These are phyloP conservation scores for Fulmarus glacialis DNA, from an alignment of 2,113 vertebrate species.

Conservation along the genomic window DNA sequence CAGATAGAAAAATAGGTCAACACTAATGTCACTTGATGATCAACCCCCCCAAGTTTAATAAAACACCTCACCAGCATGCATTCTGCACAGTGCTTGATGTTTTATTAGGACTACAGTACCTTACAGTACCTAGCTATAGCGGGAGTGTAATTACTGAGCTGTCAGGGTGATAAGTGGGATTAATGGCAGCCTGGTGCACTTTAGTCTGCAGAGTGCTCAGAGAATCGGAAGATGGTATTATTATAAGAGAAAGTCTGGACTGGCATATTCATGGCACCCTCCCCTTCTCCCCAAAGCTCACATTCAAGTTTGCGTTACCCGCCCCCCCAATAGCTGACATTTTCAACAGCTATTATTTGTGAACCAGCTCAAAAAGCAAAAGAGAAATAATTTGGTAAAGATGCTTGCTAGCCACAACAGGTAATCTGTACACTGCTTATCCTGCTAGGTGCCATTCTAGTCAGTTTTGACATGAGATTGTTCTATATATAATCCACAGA, in stretches of 20 bases:
- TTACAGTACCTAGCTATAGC: constrained; percentile 81
- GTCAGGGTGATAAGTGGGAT: constrained; percentile 94
- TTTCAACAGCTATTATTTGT: constrained; percentile 86
- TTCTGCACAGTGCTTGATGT: constrained; percentile 76
- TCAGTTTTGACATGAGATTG: constrained; percentile 46
- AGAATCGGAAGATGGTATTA: constrained; percentile 88
- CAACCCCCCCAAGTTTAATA: constrained; percentile 86
- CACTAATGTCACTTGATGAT: constrained; percentile 88
- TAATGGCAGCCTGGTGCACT: constrained; percentile 91
- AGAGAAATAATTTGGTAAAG: constrained; percentile 71
- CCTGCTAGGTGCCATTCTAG: constrained; percentile 39
- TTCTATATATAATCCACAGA: background rate
- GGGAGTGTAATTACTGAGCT: constrained; percentile 90
- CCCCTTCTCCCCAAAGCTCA: constrained; percentile 61
- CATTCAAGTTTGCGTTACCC: constrained; percentile 75
- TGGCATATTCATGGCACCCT: constrained; percentile 77
- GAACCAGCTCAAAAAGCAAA: constrained; percentile 82
- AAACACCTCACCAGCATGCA: constrained; percentile 80
- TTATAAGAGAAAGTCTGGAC: constrained; percentile 82
- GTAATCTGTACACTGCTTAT: constrained; percentile 36
- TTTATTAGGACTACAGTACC: constrained; percentile 83
- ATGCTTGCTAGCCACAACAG: constrained; percentile 52
- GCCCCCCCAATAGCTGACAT: constrained; percentile 79
- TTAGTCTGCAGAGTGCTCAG: constrained; percentile 83
- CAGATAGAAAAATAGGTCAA: constrained; percentile 91